Evolutionary conservation across 2,113 vertebrate genomes (phyloP).

Genomic region (Burhinus oedicnemus): DNA sequence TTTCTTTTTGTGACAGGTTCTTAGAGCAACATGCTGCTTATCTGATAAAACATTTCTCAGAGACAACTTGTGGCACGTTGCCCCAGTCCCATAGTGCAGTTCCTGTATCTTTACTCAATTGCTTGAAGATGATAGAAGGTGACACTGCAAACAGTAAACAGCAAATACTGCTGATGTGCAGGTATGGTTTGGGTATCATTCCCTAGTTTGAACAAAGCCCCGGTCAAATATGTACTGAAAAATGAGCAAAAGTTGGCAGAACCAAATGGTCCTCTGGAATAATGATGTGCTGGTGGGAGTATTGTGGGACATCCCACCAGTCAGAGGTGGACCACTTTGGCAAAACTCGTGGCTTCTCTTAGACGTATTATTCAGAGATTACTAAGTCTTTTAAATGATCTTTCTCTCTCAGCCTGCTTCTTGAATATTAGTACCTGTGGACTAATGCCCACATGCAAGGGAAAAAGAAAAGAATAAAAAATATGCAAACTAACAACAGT

Average conservation of each 20-base stretch:
- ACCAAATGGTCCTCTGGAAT: background rate
- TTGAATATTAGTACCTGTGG: background rate
- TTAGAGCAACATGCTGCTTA: background rate
- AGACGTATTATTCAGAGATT: background rate
- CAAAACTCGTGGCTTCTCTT: background rate
- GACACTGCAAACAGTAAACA: background rate
- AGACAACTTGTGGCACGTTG: background rate
- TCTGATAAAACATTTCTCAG: constrained; percentile 8
- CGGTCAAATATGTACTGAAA: background rate
- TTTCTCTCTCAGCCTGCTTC: background rate
- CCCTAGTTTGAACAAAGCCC: background rate
- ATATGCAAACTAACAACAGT: background rate
- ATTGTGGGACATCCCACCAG: background rate
- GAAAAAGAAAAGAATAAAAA: background rate
- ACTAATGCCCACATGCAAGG: background rate
- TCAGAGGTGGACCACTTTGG: background rate
- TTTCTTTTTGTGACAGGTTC: background rate
- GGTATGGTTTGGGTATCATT: background rate
- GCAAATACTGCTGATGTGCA: background rate
- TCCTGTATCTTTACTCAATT: background rate
- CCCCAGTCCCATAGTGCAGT: background rate
- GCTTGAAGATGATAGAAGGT: background rate
- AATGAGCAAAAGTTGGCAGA: background rate
- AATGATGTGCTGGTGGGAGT: background rate
- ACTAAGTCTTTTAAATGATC: background rate